Percentiles rank a stretch among this genome's conserved stretches.
Evolutionary conservation across 2,113 vertebrate species (phyloP).

Genomic region (Shinisaurus crocodilurus): DNA sequence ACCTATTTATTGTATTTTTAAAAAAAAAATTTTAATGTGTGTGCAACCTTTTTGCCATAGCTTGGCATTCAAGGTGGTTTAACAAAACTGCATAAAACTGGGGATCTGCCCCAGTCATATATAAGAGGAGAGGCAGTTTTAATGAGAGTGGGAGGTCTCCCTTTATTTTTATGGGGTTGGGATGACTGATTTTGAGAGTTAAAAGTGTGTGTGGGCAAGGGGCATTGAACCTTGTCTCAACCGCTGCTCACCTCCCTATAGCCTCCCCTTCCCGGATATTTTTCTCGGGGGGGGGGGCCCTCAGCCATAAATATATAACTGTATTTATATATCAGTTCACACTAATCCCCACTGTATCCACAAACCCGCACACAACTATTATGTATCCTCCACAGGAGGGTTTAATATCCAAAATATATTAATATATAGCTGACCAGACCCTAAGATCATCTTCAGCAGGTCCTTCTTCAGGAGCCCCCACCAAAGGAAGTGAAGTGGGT

Average conservation of each 20-base stretch:
- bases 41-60: background rate
- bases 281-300: background rate
- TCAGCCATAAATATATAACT: too few species aligned
- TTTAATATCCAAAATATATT: background rate
- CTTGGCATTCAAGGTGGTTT: background rate
- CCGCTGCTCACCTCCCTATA: background rate
- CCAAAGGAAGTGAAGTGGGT: too few species aligned
- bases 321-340: background rate
- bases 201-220: background rate
- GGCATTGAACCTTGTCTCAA: background rate
- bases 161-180: background rate
- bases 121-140: background rate
- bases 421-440: too few species aligned
- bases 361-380: background rate
- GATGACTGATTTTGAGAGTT: background rate
- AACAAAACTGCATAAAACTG: background rate
- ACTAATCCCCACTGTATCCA: background rate
- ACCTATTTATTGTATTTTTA: background rate
- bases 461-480: too few species aligned
- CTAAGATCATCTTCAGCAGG: too few species aligned
- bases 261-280: background rate
- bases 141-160: background rate
- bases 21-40: background rate
- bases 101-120: background rate
- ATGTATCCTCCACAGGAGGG: background rate